Evolutionary conservation across 92 coral and sea anemone species (phyloP), one percentile per base, ranked within the genome.

Genomic region (Epizoanthus scotinus): DNA sequence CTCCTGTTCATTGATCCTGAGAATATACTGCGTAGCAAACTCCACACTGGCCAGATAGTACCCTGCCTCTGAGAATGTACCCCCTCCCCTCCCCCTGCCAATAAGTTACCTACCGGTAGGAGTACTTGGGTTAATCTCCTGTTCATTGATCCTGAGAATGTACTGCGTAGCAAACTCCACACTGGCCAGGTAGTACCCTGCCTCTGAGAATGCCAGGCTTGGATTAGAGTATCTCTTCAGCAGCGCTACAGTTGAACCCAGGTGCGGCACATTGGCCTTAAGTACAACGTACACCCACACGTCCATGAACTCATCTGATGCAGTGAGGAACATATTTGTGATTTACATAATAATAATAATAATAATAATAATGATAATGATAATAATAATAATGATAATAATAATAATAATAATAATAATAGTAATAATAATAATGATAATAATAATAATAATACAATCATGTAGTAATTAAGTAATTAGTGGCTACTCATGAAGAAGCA

Each of bases 11-110:
- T 79, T 87, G 15, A 92, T 64, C 70, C 89, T 74, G 22, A 85
- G 82, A 1, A 92, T 88, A 77, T 86, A 92, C 86, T 89, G 97
- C 22, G 93, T 89, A 0, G 97, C 97, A 85, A 92, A 92, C 87
- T 92, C 97, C 20, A 89, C 79, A 47, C 97, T 92, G 0, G 97
- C 85, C 34, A 92, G 82, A 59, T 92, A 92, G 52, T 92, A 92
- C 3, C 96, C 97, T 36, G 97, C 97, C 78, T 92, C 97, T 0
- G 97, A 83, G 86, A 92, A n/a, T n/a, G n/a, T n/a, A n/a, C n/a
- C n/a, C n/a, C 40, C 40, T 6, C 40, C 40, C 40, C 40, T 6
- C 36, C 36, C 4, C 36, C 36, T 4, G 2, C 36, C 4, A 34
- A 6, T 34, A 6, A 2, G 17, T 10, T 3, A 31, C 79, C 21